Evolutionary conservation across 2,888 invertebrate genomes (phyloP).

Genomic region (Sarcophaga variegata): DNA sequence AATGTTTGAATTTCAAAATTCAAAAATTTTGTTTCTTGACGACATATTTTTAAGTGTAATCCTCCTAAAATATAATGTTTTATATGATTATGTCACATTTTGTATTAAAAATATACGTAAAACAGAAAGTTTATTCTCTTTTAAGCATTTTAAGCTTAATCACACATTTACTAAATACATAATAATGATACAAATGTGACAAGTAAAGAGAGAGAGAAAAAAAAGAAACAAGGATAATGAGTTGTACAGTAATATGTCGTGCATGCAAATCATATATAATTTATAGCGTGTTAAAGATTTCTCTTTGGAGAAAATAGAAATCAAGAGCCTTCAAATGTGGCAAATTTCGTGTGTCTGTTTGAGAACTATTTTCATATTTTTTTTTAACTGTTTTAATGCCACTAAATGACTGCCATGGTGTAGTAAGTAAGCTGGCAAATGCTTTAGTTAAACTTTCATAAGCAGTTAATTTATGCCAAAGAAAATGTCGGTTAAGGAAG

Average conservation of each 20-base stretch:
- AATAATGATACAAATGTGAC: background rate
- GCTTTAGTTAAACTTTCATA: slow-evolving; percentile 16
- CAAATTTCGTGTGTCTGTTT: too few species aligned
- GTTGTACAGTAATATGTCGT: background rate
- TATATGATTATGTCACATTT: slow-evolving; percentile 26
- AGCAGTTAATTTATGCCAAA: slow-evolving; percentile 40
- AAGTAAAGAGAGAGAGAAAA: background rate
- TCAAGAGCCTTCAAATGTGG: too few species aligned
- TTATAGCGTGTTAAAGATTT: too few species aligned
- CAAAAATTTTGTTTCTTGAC: background rate
- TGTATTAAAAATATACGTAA: background rate
- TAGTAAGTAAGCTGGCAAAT: too few species aligned
- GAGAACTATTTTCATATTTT: too few species aligned
- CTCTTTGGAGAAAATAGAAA: too few species aligned
- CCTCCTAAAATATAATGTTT: slow-evolving; percentile 18
- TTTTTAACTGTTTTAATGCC: background rate
- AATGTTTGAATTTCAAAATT: slow-evolving; percentile 16
- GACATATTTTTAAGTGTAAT: background rate
- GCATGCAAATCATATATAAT: too few species aligned
- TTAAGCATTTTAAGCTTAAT: background rate
- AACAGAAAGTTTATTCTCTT: background rate
- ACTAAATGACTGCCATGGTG: slow-evolving; percentile 5
- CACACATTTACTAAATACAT: background rate
- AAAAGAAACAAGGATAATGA: background rate
- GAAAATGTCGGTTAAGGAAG: slow-evolving; percentile 3